Percentiles rank a stretch among this genome's conserved stretches.
phyloP scores from a whole-genome alignment of 2,113 vertebrate genomes.

The Scalopus aquaticus region DNA sequence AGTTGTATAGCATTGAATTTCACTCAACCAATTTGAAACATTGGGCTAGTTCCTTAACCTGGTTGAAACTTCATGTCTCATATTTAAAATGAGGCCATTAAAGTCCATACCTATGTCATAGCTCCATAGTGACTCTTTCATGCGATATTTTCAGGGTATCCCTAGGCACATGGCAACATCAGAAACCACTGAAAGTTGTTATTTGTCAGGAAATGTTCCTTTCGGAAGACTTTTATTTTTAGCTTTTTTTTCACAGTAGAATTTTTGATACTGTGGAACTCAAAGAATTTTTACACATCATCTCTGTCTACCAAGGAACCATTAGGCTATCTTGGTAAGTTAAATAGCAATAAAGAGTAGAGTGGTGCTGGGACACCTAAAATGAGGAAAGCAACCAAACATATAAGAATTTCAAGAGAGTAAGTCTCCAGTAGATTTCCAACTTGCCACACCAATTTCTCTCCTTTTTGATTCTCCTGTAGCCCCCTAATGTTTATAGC shows the following conservation, averaged over 20 bases:
- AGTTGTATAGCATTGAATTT: background rate
- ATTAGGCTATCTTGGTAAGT: background rate
- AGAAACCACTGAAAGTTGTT: background rate
- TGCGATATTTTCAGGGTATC: background rate
- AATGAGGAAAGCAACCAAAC: background rate
- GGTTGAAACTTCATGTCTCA: background rate
- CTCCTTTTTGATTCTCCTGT: background rate
- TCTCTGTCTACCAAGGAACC: background rate
- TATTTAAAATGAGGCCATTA: background rate
- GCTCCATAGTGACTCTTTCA: background rate
- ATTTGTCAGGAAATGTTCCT: background rate
- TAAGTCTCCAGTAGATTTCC: background rate
- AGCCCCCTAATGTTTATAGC: background rate
- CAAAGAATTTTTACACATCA: too few relatives aligned
- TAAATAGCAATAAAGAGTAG: background rate
- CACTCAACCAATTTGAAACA: background rate
- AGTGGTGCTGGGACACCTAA: background rate
- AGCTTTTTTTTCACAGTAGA: background rate
- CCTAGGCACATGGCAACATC: rapidly evolving
- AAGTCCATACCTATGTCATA: background rate
- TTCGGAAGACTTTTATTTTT: background rate
- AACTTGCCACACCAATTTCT: background rate
- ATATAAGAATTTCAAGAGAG: background rate
- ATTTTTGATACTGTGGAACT: background rate
- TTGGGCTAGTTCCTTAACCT: background rate